Conservation (phyloP, 1,140 invertebrate genomes). For the Drosophila insularis region DNA sequence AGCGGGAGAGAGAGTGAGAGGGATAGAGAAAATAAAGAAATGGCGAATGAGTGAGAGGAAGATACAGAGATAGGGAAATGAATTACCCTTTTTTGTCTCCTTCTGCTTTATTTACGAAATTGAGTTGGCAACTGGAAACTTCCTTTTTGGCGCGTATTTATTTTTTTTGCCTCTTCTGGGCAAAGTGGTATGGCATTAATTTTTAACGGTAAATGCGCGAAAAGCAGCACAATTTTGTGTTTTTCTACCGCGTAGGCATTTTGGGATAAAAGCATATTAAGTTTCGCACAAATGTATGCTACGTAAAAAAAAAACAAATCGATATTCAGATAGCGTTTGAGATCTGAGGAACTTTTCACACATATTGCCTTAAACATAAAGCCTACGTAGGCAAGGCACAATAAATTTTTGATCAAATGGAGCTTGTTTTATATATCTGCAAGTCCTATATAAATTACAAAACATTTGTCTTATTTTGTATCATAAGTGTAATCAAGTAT, state of each 20-base stretch:
- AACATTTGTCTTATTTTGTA: too few species aligned
- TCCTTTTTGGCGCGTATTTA: constrained; percentile 9
- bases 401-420: too few species aligned
- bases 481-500: too few species aligned
- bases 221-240: constrained; percentile 62
- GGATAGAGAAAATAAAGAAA: background rate
- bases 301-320: too few species aligned
- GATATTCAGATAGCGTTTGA: too few species aligned
- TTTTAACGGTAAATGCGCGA: constrained; percentile 79
- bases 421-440: too few species aligned
- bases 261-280: background rate
- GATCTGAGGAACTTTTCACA: too few species aligned
- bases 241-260: constrained; percentile 30
- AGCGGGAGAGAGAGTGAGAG: background rate
- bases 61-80: constrained; percentile 4
- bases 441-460: too few species aligned
- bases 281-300: background rate
- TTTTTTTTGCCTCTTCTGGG: constrained; percentile 22
- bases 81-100: constrained; percentile 16
- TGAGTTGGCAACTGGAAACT: constrained; percentile 48
- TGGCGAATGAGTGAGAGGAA: background rate
- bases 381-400: too few species aligned
- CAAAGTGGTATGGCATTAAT: constrained; percentile 71
- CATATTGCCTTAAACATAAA: too few species aligned
- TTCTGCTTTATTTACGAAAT: constrained; percentile 70